Conservation (phyloP, 1,140 invertebrate genomes). For the Drosophila cardini region DNA sequence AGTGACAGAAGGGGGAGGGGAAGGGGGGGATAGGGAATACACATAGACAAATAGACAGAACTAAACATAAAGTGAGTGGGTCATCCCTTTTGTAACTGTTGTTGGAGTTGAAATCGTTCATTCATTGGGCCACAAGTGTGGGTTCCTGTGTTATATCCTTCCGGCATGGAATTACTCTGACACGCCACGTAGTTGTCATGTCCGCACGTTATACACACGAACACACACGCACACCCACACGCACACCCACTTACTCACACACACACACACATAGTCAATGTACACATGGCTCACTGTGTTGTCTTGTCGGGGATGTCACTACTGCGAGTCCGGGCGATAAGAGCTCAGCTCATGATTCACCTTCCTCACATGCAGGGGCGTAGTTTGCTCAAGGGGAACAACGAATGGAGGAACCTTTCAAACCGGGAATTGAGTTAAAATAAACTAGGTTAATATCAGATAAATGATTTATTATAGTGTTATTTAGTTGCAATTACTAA, state of each 20-base stretch:
- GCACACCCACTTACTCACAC: not conserved
- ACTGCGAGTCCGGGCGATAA: slow-evolving; percentile 22
- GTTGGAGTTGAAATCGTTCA: slow-evolving; percentile 44
- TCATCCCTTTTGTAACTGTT: slow-evolving; percentile 32
- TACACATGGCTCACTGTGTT: not conserved
- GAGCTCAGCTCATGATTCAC: slow-evolving; percentile 3
- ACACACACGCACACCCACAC: not conserved
- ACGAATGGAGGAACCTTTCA: not conserved
- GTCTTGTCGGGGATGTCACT: not conserved
- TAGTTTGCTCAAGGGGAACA: not conserved
- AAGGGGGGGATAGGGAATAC: not conserved
- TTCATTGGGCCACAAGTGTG: slow-evolving; percentile 59
- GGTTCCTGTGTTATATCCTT: slow-evolving; percentile 68
- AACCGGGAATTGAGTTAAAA: not conserved
- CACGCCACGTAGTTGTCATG: slow-evolving; percentile 40
- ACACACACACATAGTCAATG: not conserved
- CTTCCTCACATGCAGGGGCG: not conserved
- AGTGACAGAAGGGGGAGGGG: not conserved
- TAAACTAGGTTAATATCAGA: not conserved
- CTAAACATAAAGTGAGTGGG: slow-evolving; percentile 35
- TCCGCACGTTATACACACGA: not conserved
- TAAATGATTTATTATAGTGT: not conserved
- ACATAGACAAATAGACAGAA: slow-evolving; percentile 12
- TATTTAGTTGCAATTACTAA: not conserved
- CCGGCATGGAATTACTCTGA: slow-evolving; percentile 60